phyloP scores from a whole-genome alignment of 2,797 vertebrate genomes.

The Pelodytes ibericus region DNA sequence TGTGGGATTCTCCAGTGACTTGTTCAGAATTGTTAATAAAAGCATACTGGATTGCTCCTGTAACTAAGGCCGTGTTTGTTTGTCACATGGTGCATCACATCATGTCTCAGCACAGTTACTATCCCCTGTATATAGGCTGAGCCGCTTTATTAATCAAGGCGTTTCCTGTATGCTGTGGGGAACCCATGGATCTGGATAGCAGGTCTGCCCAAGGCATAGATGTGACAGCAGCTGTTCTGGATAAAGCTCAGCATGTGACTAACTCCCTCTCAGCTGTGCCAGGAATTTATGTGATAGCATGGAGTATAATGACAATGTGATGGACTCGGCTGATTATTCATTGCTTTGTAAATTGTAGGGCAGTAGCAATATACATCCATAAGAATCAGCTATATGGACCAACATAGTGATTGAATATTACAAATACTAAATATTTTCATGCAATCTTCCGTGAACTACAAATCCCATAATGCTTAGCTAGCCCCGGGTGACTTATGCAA shows the following conservation, averaged over 20 bases:
- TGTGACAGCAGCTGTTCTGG: conserved; percentile 43
- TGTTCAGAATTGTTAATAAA: background rate
- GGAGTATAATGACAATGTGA: conserved; percentile 22
- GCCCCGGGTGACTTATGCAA: too few species aligned
- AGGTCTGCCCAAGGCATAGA: conserved; percentile 9
- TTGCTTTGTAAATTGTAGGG: conserved; percentile 16
- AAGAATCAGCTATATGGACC: background rate
- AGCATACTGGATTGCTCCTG: too few species aligned
- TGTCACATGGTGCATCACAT: conserved; percentile 12
- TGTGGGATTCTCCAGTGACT: background rate
- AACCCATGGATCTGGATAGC: conserved; percentile 10
- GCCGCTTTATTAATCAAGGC: conserved; percentile 1
- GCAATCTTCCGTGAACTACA: too few species aligned
- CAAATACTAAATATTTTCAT: too few species aligned
- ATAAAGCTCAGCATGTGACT: conserved; percentile 42
- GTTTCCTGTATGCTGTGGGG: conserved; percentile 28
- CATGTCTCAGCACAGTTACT: background rate
- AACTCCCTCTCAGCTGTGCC: conserved; percentile 16
- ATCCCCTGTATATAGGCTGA: conserved; percentile 22
- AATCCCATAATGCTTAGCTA: too few species aligned
- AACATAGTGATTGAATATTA: background rate
- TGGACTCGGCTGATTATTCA: conserved; percentile 21
- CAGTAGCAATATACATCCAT: conserved; percentile 5
- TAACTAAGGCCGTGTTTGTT: background rate
- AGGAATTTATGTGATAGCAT: conserved; percentile 32